Evolutionary conservation across 2,888 invertebrate species (phyloP).

Genomic region (Keiferia lycopersicella): DNA sequence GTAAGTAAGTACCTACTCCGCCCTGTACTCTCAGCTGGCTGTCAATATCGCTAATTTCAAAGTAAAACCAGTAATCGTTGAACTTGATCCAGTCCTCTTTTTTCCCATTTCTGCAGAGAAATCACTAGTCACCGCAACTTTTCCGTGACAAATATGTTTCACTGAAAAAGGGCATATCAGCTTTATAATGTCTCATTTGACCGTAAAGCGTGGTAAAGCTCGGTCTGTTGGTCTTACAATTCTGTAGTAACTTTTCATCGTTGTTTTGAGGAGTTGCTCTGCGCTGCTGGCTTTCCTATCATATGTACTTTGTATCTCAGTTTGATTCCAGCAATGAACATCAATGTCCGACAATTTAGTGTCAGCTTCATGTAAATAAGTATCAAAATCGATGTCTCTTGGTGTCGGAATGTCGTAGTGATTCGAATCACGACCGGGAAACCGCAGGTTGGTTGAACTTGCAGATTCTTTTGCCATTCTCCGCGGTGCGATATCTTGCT

Average conservation of each 20-base stretch:
- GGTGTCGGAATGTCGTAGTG: constrained; percentile 31
- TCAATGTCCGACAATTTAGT: background rate
- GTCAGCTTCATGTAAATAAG: background rate
- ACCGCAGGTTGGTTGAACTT: constrained; percentile 50
- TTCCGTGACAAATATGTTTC: constrained; percentile 25
- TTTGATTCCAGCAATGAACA: background rate
- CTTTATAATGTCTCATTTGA: constrained; percentile 14
- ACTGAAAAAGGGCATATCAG: constrained; percentile 17
- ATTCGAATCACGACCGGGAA: constrained; percentile 54
- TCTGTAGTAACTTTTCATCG: constrained; percentile 10
- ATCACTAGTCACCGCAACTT: constrained; percentile 16
- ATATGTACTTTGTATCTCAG: background rate
- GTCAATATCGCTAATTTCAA: background rate
- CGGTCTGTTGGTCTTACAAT: background rate
- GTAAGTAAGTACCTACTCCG: background rate
- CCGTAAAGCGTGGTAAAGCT: constrained; percentile 15
- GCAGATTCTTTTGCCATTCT: constrained; percentile 26
- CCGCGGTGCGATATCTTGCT: constrained; percentile 18
- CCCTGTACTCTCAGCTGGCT: background rate
- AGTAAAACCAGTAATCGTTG: background rate
- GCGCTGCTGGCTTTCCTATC: background rate
- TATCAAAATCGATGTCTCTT: background rate
- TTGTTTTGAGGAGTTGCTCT: background rate
- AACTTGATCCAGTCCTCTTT: constrained; percentile 11
- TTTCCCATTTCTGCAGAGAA: constrained; percentile 20